Evolutionary conservation across 2,888 invertebrate species (phyloP).

Genomic region (Diarsia rubi): DNA sequence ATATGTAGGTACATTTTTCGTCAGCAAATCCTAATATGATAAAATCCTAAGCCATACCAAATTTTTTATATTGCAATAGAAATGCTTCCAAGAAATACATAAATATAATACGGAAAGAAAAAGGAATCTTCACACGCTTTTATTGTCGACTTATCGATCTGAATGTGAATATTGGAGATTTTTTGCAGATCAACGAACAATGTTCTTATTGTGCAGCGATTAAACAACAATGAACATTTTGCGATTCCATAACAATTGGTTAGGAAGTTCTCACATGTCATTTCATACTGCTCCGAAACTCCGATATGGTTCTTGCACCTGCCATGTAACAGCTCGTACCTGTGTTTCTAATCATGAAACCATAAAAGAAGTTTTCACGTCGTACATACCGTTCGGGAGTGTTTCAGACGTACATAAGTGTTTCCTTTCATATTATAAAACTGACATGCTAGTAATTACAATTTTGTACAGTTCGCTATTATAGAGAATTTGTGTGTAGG

Average conservation of each 20-base stretch:
- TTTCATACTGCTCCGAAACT: constrained; percentile 72
- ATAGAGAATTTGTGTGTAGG: background rate
- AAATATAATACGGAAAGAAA: constrained; percentile 29
- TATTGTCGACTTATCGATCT: constrained; percentile 48
- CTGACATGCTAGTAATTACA: background rate
- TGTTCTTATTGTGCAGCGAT: constrained; percentile 81
- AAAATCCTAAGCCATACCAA: background rate
- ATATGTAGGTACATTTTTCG: background rate
- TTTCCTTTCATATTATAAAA: constrained; percentile 6
- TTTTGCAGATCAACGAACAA: constrained; percentile 79
- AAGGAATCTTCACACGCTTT: constrained; percentile 43
- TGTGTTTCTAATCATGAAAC: constrained; percentile 25
- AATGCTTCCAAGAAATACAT: constrained; percentile 6
- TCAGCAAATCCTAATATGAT: constrained; percentile 2
- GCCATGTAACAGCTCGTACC: constrained; percentile 62
- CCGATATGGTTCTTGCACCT: constrained; percentile 72
- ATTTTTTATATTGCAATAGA: background rate
- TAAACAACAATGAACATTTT: constrained; percentile 83
- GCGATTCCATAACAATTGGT: constrained; percentile 85
- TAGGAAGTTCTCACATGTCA: constrained; percentile 85
- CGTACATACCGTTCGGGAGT: background rate
- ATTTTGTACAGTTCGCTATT: constrained; percentile 2
- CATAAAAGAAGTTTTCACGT: constrained; percentile 4
- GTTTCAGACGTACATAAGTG: background rate
- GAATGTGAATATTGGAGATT: constrained; percentile 56